Evolutionary conservation across 2,113 vertebrate species (phyloP).

Genomic region (Coptodon bakossiorum): DNA sequence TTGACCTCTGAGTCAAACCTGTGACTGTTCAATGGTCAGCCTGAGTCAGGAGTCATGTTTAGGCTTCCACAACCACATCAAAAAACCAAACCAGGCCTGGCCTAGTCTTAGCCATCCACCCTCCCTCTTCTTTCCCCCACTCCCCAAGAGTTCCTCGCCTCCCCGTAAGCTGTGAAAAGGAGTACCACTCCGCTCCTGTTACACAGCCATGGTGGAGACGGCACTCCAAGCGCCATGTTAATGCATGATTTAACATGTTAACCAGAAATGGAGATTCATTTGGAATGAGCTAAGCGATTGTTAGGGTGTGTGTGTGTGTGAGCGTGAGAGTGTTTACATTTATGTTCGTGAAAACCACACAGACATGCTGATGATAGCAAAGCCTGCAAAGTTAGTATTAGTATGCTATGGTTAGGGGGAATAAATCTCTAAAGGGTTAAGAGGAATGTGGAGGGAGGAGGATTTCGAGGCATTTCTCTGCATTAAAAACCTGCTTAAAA

Average conservation of each 20-base stretch:
- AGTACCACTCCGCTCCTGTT: constrained; percentile 61
- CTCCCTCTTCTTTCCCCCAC: not conserved
- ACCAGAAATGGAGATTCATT: constrained; percentile 28
- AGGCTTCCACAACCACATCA: not conserved
- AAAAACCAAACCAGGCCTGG: constrained; percentile 1
- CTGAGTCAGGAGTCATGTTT: constrained; percentile 35
- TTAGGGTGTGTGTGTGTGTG: not conserved
- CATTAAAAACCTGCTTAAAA: constrained; percentile 62
- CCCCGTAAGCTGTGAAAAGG: constrained; percentile 26
- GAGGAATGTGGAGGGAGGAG: not conserved
- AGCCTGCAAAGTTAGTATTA: constrained; percentile 8
- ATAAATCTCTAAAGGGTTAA: not conserved
- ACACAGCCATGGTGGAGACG: constrained; percentile 36
- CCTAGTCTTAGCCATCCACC: constrained; percentile 3
- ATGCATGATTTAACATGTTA: constrained; percentile 60
- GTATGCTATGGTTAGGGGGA: constrained; percentile 12
- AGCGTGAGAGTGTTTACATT: not conserved
- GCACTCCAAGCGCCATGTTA: constrained; percentile 25
- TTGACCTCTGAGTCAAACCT: constrained; percentile 21
- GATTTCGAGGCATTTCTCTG: constrained; percentile 30
- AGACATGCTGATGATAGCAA: constrained; percentile 33
- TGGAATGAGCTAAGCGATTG: constrained; percentile 2
- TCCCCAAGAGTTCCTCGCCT: constrained; percentile 10
- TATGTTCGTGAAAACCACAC: not conserved
- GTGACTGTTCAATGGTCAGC: not conserved